Evolutionary conservation across 2,797 vertebrate species (phyloP), one percentile per base, ranked within the genome.

Genomic region (Danio kyathit): DNA sequence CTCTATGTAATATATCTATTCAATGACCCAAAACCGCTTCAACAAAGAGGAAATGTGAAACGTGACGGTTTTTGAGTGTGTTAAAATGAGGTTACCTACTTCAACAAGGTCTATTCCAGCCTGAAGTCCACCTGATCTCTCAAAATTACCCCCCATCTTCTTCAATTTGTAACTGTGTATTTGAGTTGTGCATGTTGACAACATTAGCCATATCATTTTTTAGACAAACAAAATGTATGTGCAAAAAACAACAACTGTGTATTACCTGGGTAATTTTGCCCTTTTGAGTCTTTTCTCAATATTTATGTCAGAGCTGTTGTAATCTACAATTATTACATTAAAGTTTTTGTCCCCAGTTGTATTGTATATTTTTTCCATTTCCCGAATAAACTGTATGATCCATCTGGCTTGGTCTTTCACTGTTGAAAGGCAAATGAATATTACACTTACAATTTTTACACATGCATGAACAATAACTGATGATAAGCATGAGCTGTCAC

Each of bases 321-420:
- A 96, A 88, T 96, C 95, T 0, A 92, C 88, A 88, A 96, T 90
- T 85, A 96, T 92, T 84, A 96, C 0, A 0, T 88, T 95, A 90
- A 96, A 95, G 79, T 92, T 87, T 0, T 89, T 86, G 85, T 96
- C 95, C 0, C 90, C 84, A 0, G 95, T 95, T 72, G 82, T 82
- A 81, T 14, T 88, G 65, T 88, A 89, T 0, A 96, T 83, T 66
- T 84, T 88, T 74, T 96, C 95, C 95, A 96, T 96, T 86, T 96
- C 94, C 1, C 87, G 86, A 85, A 96, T 96, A 79, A 96, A 96
- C 57, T 95, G 94, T 75, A 93, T 91, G 2, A 96, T 92, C 95
- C 95, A 96, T 0, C 95, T 94, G 0, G 95, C 95, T 85, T 96
- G 95, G 89, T 95, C 94, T 88, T 96, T 96, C 71, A 96, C 95